Evolutionary conservation across 2,113 vertebrate genomes (phyloP).

Genomic region (Plecturocebus donacophilus): DNA sequence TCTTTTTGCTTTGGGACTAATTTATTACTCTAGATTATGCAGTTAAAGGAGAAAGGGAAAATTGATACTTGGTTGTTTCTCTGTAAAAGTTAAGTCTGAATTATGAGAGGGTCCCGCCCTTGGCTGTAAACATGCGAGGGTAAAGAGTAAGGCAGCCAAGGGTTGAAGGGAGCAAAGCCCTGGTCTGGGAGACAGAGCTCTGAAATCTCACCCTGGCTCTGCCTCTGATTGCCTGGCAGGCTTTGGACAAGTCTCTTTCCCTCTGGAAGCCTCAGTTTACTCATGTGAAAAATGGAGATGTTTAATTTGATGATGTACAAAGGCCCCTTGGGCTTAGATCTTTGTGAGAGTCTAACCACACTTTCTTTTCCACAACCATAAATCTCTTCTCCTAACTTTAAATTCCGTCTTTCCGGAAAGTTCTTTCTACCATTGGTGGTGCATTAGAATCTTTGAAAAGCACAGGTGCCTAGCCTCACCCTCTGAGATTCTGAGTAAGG

Average conservation of each 20-base stretch:
- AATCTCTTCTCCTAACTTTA: neutral
- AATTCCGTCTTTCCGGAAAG: neutral
- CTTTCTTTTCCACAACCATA: neutral
- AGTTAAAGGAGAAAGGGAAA: neutral
- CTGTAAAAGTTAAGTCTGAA: slow-evolving; percentile 9
- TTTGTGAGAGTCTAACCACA: neutral
- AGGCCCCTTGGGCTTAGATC: neutral
- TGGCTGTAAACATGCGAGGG: neutral
- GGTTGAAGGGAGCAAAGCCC: neutral
- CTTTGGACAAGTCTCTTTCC: neutral
- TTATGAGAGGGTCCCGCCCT: neutral
- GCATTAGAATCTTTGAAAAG: neutral
- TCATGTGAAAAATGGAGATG: neutral
- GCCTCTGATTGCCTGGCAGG: neutral
- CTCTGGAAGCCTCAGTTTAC: neutral
- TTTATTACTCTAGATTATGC: slow-evolving; percentile 59
- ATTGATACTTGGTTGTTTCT: neutral
- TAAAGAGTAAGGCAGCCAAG: neutral
- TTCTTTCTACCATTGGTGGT: neutral
- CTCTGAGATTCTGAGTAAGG: neutral
- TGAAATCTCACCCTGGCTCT: neutral
- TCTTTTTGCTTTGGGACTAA: slow-evolving; percentile 49
- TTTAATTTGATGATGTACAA: neutral
- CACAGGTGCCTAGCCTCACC: neutral
- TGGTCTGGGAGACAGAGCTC: neutral